A percentile compares a stretch with the other conserved stretches of the same genome.
phyloP scores from a whole-genome alignment of 2,888 invertebrate genomes.

The Heliconius aoede region DNA sequence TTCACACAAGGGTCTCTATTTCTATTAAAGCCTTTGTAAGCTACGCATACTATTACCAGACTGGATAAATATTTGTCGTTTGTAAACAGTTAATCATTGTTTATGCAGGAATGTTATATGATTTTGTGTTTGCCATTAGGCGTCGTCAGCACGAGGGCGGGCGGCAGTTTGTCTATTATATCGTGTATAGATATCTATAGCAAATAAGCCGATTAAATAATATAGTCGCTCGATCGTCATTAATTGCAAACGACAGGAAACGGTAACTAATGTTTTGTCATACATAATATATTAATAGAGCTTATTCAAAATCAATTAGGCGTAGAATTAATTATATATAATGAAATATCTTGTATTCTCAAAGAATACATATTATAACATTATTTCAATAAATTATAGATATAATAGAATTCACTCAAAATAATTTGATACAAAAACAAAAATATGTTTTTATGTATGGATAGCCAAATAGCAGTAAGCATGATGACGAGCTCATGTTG shows the following conservation, averaged over 20 bases:
- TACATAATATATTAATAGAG: neutral
- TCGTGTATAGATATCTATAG: neutral
- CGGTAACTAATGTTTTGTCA: neutral
- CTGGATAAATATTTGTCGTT: neutral
- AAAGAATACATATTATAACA: too few relatives aligned
- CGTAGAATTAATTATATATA: neutral
- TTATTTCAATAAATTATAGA: too few relatives aligned
- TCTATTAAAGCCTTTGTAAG: neutral
- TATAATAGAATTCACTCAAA: too few relatives aligned
- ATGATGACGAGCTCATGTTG: too few relatives aligned
- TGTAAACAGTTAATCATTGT: neutral
- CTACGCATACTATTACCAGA: neutral
- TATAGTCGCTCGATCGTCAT: slow-evolving; percentile 5
- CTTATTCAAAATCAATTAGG: slow-evolving; percentile 2
- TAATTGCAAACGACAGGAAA: slow-evolving; percentile 3
- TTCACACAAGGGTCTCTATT: neutral
- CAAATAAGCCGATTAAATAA: neutral
- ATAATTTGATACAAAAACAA: too few relatives aligned
- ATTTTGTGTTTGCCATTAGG: neutral
- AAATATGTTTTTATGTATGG: too few relatives aligned
- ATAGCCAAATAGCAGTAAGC: too few relatives aligned
- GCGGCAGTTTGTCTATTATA: too few relatives aligned
- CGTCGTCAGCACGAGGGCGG: neutral
- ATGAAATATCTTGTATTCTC: neutral
- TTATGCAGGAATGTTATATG: slow-evolving; percentile 4